Base-by-base conservation (phyloP, 2,113 vertebrate genomes). In the Plectropomus leopardus region DNA sequence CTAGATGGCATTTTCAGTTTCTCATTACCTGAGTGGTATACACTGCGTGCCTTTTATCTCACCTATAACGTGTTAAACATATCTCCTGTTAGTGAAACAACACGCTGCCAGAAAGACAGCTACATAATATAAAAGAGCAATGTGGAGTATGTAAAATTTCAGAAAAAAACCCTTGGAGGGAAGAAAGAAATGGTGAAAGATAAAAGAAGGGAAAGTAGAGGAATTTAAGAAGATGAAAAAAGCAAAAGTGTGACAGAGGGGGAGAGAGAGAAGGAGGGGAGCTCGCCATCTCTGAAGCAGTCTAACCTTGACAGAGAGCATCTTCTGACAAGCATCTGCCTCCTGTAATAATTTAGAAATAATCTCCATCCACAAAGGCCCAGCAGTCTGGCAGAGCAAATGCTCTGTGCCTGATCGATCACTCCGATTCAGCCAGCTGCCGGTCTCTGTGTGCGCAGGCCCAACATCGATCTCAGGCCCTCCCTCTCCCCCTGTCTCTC, bases 321-420 rank as follows among this genome's bases (percentile, higher is more conserved):
- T 92, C 90, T 90, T 86, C 91, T 94, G 94, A 94, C 93, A 94
- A 94, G 89, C 94, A 94, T 94, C 94, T 95, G 93, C 92, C 91
- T 93, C 87, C 92, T 93, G 92, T 94, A 95, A 94, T 95, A 93
- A 94, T 95, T 95, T 93, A 88, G 93, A 92, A 94, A 95, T 95
- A 93, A 94, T 95, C 94, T 94, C 86, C 86, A 81, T 91, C 89
- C 90, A 92, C 94, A 94, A 92, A 92, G 89, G 90, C 92, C 88
- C 93, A 93, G 91, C 92, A 91, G 93, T 90, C 90, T 94, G 93
- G 86, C 90, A 78, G 87, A 90, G 91, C 92, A 90, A 93, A 90
- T 77, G 83, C 88, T 88, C 87, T 78, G 73, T 72, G 92, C 67
- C 93, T 91, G 93, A 94, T 94, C 93, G 87, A 94, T 94, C 88